phyloP scores from a whole-genome alignment of 2,113 vertebrate genomes.

The Piliocolobus tephrosceles region DNA sequence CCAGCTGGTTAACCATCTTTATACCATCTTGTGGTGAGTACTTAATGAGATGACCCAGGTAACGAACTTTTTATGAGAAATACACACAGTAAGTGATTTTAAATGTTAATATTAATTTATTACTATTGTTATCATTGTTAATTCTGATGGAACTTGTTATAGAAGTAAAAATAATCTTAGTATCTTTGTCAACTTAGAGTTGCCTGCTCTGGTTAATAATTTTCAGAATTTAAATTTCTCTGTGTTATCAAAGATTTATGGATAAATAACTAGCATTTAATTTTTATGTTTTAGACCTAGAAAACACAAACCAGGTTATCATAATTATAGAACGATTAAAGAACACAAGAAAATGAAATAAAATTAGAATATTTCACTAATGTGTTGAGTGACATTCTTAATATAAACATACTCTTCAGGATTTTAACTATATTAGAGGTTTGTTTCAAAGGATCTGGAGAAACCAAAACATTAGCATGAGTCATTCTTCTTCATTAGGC shows the following conservation, averaged over 20 bases:
- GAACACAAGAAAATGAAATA: background rate
- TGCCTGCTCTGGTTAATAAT: background rate
- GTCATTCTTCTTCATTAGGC: slow-evolving; percentile 29
- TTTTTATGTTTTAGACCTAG: background rate
- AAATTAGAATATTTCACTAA: background rate
- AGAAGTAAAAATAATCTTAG: background rate
- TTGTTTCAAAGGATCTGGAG: slow-evolving; percentile 36
- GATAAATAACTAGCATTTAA: background rate
- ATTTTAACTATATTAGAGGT: background rate
- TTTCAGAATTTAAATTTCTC: slow-evolving; percentile 32
- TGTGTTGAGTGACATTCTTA: background rate
- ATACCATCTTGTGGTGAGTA: background rate
- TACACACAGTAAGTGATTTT: background rate
- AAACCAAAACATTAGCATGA: background rate
- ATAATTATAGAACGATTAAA: background rate
- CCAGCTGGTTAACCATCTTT: background rate
- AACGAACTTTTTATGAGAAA: background rate
- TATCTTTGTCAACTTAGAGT: background rate
- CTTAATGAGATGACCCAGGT: too few relatives aligned
- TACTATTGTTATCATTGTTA: background rate
- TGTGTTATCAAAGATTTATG: background rate
- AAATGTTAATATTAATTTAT: background rate
- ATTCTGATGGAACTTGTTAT: background rate
- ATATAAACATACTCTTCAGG: background rate
- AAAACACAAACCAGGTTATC: background rate